Conservation (phyloP, 64 coral and sea anemone genomes). For the Dendrophyllia cribrosa region DNA sequence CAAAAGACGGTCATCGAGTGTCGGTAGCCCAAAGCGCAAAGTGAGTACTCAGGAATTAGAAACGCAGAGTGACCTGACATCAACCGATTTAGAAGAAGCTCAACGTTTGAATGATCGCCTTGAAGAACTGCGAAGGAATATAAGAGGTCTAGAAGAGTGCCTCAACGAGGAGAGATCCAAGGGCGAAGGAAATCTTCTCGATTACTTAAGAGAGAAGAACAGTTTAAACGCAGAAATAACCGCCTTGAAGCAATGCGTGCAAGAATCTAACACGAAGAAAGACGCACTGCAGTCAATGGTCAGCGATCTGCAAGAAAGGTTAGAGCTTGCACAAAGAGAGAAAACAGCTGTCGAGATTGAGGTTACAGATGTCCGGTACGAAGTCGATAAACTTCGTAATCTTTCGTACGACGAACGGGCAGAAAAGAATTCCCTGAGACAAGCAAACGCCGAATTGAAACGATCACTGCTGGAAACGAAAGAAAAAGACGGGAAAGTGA, state of each 20-base stretch:
- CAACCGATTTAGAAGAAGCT: slow-evolving; percentile 28
- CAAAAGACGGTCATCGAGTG: neutral
- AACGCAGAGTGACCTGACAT: slow-evolving; percentile 20
- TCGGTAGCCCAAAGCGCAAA: neutral
- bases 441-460: slow-evolving; percentile 27
- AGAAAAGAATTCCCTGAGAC: slow-evolving; percentile 37
- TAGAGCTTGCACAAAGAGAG: slow-evolving; percentile 6
- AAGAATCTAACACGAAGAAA: slow-evolving; percentile 6
- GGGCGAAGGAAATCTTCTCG: slow-evolving; percentile 44
- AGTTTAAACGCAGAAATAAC: slow-evolving; percentile 35
- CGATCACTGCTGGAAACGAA: slow-evolving; percentile 8
- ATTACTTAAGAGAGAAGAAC: slow-evolving; percentile 39
- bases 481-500: slow-evolving; percentile 14
- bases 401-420: slow-evolving; percentile 62
- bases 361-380: slow-evolving; percentile 36
- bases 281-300: slow-evolving; percentile 13
- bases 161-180: slow-evolving; percentile 31
- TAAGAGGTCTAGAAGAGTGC: slow-evolving; percentile 47
- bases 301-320: neutral
- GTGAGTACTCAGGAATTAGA: slow-evolving; percentile 1
- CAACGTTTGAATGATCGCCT: slow-evolving; percentile 36
- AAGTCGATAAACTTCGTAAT: slow-evolving; percentile 28
- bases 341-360: slow-evolving; percentile 57
- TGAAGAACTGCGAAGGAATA: slow-evolving; percentile 45
- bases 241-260: slow-evolving; percentile 6